Base-by-base conservation (phyloP, 2,113 vertebrate species). In the Reinhardtius hippoglossoides region DNA sequence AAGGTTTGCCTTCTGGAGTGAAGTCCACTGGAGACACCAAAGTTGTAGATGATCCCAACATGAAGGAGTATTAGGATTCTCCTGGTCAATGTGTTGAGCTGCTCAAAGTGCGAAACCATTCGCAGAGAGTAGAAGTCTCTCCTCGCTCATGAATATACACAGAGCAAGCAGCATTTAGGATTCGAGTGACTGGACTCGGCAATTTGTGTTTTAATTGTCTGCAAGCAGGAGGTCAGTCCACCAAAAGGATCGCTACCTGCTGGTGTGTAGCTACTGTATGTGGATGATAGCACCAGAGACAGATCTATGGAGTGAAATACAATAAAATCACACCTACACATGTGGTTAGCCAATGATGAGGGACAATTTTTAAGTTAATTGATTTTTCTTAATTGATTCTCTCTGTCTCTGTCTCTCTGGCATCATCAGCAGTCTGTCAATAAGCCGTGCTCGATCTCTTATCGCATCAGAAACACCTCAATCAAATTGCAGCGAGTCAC, bases 381-480 rank as follows among this genome's bases (percentile, higher is more conserved):
- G 92, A 94, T 95, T 94, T 84, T 87, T 80, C 74, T 75, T 91
- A 83, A 88, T 90, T 93, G 92, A 94, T 94, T 94, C 91, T 86
- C 84, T 64, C 70, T 24, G 77, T 31, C 78, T 26, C 75, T 58
- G 81, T 83, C 90, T 82, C 86, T 72, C 74, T 27, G 72, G 80
- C 86, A 94, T 92, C 92, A 94, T 95, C 93, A 93, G 89, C 91
- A 93, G 86, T 88, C 91, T 91, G 93, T 94, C 94, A 93, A 94
- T 95, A 93, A 77, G 90, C 90, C 59, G 18, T 66, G 72, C 92
- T 92, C 75, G 46, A 93, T 93, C 92, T 74, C 87, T 94, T 94
- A 92, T 91, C 81, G 76, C 91, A 86, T 88, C 87, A 71, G 87
- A 92, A 94, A 92, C 82, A 84, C 93, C 92, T 94, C 93, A 92